These are phyloP conservation scores for Drosophila rufa DNA, from an alignment of 1,140 invertebrate species.

Conservation along the genomic window DNA sequence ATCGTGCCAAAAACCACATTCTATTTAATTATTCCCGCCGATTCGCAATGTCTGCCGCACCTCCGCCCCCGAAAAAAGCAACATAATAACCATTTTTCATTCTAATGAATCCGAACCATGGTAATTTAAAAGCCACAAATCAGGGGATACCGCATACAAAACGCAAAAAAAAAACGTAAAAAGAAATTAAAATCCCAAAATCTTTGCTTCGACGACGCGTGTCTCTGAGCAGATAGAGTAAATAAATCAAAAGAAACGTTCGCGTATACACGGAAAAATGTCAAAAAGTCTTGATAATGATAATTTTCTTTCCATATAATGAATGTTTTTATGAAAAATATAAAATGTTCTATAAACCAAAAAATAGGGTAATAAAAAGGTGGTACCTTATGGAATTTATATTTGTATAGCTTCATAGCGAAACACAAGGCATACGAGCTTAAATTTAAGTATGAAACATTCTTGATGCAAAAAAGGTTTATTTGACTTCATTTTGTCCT, in stretches of 20 bases:
- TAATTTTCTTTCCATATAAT: not conserved
- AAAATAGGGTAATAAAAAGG: not conserved
- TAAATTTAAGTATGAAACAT: not conserved
- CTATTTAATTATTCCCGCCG: conserved; percentile 55
- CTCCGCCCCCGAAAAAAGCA: conserved; percentile 43
- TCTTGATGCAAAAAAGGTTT: not conserved
- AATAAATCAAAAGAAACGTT: conserved; percentile 28
- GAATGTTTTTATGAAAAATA: not conserved
- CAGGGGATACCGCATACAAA: conserved; percentile 26
- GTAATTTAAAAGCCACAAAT: conserved; percentile 80
- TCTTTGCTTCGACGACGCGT: conserved; percentile 32
- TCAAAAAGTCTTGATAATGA: not conserved
- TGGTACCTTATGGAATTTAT: not conserved
- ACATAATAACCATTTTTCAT: conserved; percentile 62
- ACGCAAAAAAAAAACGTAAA: conserved; percentile 12
- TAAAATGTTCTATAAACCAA: not conserved
- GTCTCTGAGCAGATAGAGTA: conserved; percentile 28
- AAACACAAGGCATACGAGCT: no score
- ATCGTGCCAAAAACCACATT: conserved; percentile 38
- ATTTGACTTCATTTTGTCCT: not conserved
- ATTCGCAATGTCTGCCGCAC: conserved; percentile 44
- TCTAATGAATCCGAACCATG: conserved; percentile 40
- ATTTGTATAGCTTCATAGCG: not conserved
- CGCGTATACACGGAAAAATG: not conserved
- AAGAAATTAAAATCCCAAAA: conserved; percentile 39